Evolutionary conservation across 2,113 vertebrate species (phyloP).

Genomic region (Ondatra zibethicus): DNA sequence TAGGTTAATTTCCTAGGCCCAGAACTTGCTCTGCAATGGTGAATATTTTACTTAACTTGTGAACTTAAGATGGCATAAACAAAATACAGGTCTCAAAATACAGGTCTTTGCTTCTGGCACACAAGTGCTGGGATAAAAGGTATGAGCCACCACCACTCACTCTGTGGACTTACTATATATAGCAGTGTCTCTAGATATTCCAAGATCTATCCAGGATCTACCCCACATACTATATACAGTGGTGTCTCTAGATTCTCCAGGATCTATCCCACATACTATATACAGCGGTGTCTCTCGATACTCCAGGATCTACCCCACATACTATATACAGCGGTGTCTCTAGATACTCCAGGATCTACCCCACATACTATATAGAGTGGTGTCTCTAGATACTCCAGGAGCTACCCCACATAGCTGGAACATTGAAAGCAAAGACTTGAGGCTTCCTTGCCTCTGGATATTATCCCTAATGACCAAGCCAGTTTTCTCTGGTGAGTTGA

Average conservation of each 20-base stretch:
- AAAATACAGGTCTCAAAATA: too few species aligned
- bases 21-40: too few species aligned
- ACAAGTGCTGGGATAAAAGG: background rate
- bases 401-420: background rate
- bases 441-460: conserved; percentile 16
- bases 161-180: background rate
- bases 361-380: background rate
- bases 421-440: background rate
- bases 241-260: background rate
- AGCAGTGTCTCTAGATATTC: background rate
- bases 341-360: too few species aligned
- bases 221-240: background rate
- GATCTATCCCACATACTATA: background rate
- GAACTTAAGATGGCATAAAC: too few species aligned
- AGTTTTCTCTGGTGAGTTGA: background rate
- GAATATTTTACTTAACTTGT: too few species aligned
- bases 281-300: too few species aligned
- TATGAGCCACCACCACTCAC: background rate
- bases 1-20: too few species aligned
- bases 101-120: too few species aligned
- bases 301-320: too few species aligned
- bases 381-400: background rate
- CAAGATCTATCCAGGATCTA: too few species aligned
- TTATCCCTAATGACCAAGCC: background rate
- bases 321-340: too few species aligned